phyloP scores from a whole-genome alignment of 1,140 invertebrate genomes.

The Brachionus plicatilis region DNA sequence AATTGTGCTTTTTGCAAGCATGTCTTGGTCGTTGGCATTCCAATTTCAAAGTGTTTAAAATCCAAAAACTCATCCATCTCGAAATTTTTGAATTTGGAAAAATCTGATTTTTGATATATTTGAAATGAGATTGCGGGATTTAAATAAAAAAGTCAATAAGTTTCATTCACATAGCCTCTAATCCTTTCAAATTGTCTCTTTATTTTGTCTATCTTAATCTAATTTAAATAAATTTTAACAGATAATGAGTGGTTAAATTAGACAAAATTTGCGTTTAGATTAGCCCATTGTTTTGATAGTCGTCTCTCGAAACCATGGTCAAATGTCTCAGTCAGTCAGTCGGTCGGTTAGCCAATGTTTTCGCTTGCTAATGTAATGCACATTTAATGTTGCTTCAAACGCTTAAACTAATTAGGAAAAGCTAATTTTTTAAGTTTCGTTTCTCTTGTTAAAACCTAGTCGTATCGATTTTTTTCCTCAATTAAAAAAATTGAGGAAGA shows the following conservation, averaged over 20 bases:
- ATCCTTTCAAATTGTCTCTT: neutral
- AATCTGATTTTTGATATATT: neutral
- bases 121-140: neutral
- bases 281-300: neutral
- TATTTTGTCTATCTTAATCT: slow-evolving; percentile 18
- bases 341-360: neutral
- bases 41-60: neutral
- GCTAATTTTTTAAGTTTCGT: neutral
- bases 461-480: neutral
- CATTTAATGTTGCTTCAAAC: neutral
- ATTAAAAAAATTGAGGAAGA: neutral
- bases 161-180: neutral
- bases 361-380: neutral
- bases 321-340: neutral
- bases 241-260: slow-evolving; percentile 15
- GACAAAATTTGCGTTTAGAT: slow-evolving; percentile 18
- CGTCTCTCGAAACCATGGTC: neutral
- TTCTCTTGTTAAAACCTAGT: neutral
- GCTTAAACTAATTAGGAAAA: neutral
- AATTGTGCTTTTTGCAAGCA: neutral
- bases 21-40: neutral
- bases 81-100: neutral
- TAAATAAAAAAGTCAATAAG: neutral
- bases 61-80: no score
- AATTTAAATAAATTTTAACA: slow-evolving; percentile 20